phyloP scores from a whole-genome alignment of 2,113 vertebrate genomes.

The Otocyon megalotis region DNA sequence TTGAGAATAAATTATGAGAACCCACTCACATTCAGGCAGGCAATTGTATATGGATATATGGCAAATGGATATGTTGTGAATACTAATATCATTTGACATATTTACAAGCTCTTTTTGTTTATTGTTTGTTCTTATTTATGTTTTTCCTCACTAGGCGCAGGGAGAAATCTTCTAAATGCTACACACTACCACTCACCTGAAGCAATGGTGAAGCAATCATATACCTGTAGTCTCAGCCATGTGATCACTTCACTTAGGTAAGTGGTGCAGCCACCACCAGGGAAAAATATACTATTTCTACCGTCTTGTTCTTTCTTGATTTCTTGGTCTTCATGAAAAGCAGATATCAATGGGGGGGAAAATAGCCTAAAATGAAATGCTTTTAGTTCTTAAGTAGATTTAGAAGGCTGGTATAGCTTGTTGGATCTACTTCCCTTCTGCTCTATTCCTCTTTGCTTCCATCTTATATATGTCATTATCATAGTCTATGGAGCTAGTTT shows the following conservation, averaged over 20 bases:
- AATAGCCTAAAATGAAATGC: not conserved
- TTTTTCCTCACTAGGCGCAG: not conserved
- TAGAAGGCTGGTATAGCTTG: not conserved
- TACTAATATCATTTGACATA: no score
- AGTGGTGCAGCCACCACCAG: not conserved
- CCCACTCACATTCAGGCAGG: not conserved
- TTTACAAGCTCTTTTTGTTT: not conserved
- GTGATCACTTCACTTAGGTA: not conserved
- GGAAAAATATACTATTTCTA: not conserved
- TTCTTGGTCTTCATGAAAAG: not conserved
- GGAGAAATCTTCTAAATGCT: not conserved
- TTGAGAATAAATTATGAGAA: not conserved
- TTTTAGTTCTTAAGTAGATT: not conserved
- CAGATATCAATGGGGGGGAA: not conserved
- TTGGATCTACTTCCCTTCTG: not conserved
- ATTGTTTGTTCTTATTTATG: not conserved
- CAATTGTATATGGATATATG: no score
- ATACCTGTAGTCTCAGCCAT: fast-evolving
- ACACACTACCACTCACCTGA: not conserved
- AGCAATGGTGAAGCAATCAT: not conserved
- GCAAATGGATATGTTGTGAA: not conserved
- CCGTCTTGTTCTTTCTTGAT: not conserved
- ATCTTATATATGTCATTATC: not conserved
- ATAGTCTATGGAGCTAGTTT: not conserved
- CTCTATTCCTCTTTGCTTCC: not conserved